Percentiles rank a stretch among this genome's conserved stretches.
Evolutionary conservation across 2,888 invertebrate genomes (phyloP).

Genomic region (Slavum lentiscoides): DNA sequence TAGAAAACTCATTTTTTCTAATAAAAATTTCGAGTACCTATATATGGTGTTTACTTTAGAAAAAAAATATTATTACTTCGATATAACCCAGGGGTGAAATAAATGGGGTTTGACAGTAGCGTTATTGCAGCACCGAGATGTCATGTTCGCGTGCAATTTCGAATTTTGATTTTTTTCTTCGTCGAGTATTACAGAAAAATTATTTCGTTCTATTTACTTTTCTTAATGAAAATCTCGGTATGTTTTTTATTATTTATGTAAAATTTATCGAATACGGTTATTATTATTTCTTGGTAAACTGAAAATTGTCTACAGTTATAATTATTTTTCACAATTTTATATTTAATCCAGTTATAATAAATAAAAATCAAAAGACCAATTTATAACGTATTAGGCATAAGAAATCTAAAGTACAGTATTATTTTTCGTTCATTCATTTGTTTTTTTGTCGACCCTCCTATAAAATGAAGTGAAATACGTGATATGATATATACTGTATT

Average conservation of each 20-base stretch:
- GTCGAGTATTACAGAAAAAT: neutral
- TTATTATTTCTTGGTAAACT: no score
- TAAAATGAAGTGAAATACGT: no score
- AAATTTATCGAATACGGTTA: no score
- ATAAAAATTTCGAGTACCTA: neutral
- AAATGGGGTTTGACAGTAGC: neutral
- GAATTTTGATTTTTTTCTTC: slow-evolving; percentile 11
- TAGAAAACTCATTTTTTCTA: neutral
- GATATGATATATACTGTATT: no score
- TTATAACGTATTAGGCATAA: no score
- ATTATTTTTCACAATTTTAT: no score
- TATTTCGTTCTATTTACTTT: neutral
- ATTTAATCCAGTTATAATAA: no score
- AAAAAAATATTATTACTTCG: neutral
- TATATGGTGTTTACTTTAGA: neutral
- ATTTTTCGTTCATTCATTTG: no score
- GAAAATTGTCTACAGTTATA: no score
- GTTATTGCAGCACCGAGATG: neutral
- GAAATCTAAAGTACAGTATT: no score
- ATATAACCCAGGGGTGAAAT: neutral
- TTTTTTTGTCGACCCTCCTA: no score
- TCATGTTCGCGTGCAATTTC: slow-evolving; percentile 21
- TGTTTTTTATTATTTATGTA: neutral
- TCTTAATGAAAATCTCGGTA: neutral
- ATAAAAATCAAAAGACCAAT: no score